These are phyloP conservation scores for Eidolon helvum DNA, from an alignment of 2,113 vertebrate species.

Conservation along the genomic window DNA sequence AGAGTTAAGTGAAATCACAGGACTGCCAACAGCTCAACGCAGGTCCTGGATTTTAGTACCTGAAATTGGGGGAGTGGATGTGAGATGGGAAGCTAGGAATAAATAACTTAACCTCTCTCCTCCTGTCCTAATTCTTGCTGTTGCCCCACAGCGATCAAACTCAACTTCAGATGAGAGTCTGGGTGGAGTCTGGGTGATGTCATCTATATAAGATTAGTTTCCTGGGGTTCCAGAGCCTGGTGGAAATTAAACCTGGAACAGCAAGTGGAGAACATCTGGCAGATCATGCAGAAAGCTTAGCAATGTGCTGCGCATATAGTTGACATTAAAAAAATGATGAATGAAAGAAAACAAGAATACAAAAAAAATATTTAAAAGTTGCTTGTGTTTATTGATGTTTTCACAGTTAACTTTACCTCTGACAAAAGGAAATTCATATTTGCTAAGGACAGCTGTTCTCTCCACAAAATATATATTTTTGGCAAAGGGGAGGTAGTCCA, in stretches of 20 bases:
- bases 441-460: not conserved
- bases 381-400: not conserved
- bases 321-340: not conserved
- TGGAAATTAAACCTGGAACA: not conserved
- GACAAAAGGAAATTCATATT: not conserved
- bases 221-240: not conserved
- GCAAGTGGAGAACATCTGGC: not conserved
- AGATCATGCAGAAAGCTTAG: not conserved
- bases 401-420: not conserved
- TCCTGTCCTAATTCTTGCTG: not conserved
- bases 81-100: not conserved
- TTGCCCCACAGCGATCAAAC: not conserved
- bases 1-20: not conserved
- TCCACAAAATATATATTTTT: not conserved
- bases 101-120: not conserved
- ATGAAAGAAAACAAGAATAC: not conserved
- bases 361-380: not conserved
- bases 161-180: not conserved
- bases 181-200: not conserved
- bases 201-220: not conserved
- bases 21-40: not conserved
- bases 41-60: not conserved
- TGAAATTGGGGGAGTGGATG: not conserved
- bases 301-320: not conserved
- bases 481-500: not conserved